Evolutionary conservation across 1,140 invertebrate genomes (phyloP), one percentile per base, ranked within the genome.

Genomic region (Tetranychus urticae): DNA sequence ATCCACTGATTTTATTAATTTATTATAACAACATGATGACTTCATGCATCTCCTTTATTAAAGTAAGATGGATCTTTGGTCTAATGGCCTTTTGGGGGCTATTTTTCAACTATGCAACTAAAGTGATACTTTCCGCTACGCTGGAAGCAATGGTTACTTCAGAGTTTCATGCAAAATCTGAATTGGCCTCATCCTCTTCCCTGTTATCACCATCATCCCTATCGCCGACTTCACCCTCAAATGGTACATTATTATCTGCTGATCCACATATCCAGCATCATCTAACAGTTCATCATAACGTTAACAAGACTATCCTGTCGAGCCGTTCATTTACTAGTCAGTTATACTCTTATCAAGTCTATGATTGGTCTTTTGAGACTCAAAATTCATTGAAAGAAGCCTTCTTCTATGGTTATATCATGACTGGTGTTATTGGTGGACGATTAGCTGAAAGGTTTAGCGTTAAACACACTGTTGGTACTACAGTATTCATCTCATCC

Each of bases 341-440:
- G 8, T 52, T 31, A 12, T 52, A 52, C n/a, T 52, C 5, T 23
- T n/a, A 52, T 6, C 50, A n/a, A n/a, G 50, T 52, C 13, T 52
- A 12, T 59, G 31, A 61, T 35, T 69, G 68, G 68, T 13, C 50
- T 47, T 13, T 63, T 13, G 58, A 61, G 42, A 62, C 61, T 4
- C 68, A 67, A 50, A 61, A 61, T 31, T 31, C 86, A 61, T 83
- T 90, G 64, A 74, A 89, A 54, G 82, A 82, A 36, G 79, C 83
- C n/a, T 89, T 88, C 70, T 89, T 88, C 69, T 86, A 82, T 80
- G 86, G 86, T 4, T 89, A 88, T 67, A 77, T 87, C 52, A 71
- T 85, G 0, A 84, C 83, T 0, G 82, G 90, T 72, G 74, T 90
- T 54, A 86, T 88, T 0, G 84, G 84, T 50, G 86, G 82, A 1